Evolutionary conservation across 2,888 invertebrate species (phyloP), one percentile per base, ranked within the genome.

Genomic region (Eustalomyia histrio): DNA sequence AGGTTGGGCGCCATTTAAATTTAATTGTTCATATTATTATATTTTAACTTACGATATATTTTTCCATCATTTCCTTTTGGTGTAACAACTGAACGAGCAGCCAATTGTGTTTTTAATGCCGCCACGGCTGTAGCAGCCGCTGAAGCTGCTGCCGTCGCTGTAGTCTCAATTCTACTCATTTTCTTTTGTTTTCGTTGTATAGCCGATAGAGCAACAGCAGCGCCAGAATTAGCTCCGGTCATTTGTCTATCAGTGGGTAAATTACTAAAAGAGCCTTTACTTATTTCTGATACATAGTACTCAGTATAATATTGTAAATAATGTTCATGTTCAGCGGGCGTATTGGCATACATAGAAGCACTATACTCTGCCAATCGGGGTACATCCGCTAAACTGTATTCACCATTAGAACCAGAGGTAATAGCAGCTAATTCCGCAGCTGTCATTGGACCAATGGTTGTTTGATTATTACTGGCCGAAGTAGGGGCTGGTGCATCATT

Each of bases 121-220:
- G 87, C 83, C 0, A 90, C 89, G 61, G 88, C 88, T 0, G 86
- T 86, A 1, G 86, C 87, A n/a, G n/a, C n/a, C n/a, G n/a, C n/a
- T n/a, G n/a, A n/a, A 7, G 88, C 88, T 0, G 89, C 89, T 53
- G 88, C 86, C 2, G 90, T 89, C 9, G 89, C 88, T 16, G 89
- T 88, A 2, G 90, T 88, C 80, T 88, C 88, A 74, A 90, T 90
- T 58, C 79, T 87, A 80, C 83, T 88, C 89, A 89, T 90, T 84
- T 89, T 90, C 57, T 88, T 88, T 75, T 88, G 89, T 78, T 89
- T 91, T 24, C 90, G 86, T 73, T 92, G 92, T 79, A 96, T 95
- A 6, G 97, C 97, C 0, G 96, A 96, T 85, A 97, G 95, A 0
- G 97, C 97, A 0, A 97, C 96, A 0, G 97, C 97, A 0, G 97